Conservation (phyloP, 2,888 invertebrate genomes). For the Drosophila vallismaia region DNA sequence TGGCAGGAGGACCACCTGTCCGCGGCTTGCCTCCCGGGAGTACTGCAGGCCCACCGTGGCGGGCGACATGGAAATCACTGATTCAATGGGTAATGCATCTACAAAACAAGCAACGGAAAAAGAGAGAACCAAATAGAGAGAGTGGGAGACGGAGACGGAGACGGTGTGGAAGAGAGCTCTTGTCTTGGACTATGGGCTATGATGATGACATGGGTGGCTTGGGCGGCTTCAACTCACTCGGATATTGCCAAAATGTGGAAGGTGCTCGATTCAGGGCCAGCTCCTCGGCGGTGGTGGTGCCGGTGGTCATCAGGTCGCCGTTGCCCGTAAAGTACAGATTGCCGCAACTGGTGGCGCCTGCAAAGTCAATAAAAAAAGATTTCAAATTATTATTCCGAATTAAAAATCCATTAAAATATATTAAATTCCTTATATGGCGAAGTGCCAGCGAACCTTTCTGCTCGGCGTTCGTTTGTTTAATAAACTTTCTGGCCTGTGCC, state of each 20-base stretch:
- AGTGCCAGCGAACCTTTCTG: conserved; percentile 40
- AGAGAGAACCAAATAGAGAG: conserved; percentile 42
- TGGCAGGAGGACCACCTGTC: conserved; percentile 92
- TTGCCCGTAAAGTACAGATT: conserved; percentile 82
- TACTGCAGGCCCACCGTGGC: conserved; percentile 93
- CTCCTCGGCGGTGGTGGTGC: conserved; percentile 77
- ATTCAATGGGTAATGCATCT: conserved; percentile 90
- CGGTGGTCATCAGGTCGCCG: conserved; percentile 80
- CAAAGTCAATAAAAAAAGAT: background rate
- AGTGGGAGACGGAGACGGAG: conserved; percentile 3
- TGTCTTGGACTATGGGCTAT: background rate
- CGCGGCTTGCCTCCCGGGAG: conserved; percentile 93
- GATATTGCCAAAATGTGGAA: conserved; percentile 91
- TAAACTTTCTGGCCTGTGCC: conserved; percentile 63
- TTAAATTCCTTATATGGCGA: background rate
- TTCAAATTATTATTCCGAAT: background rate
- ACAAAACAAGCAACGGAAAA: conserved; percentile 81
- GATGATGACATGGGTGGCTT: background rate
- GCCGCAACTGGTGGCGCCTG: conserved; percentile 81
- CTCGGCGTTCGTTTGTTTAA: conserved; percentile 57
- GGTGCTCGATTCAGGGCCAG: conserved; percentile 79
- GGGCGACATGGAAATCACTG: conserved; percentile 89
- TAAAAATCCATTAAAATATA: background rate
- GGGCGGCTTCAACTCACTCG: conserved; percentile 85
- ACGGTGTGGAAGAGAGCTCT: conserved; percentile 12